phyloP scores from a whole-genome alignment of 2,797 vertebrate genomes.

The Tachyglossus aculeatus region DNA sequence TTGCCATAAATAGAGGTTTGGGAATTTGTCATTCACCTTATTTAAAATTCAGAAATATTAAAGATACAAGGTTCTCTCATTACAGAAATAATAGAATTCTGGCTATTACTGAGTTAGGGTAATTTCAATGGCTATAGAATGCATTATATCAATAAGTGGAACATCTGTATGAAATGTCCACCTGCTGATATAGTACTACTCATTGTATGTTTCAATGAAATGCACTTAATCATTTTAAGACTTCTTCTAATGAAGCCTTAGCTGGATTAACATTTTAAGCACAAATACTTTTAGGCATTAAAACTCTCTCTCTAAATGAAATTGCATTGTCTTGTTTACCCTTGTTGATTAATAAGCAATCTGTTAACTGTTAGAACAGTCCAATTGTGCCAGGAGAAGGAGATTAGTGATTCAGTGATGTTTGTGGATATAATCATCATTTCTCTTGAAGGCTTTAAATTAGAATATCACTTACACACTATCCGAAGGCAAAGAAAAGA shows the following conservation, averaged over 20 bases:
- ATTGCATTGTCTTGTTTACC: slow-evolving; percentile 79
- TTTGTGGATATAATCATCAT: slow-evolving; percentile 71
- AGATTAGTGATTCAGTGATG: slow-evolving; percentile 72
- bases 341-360: slow-evolving; percentile 81
- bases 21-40: slow-evolving; percentile 75
- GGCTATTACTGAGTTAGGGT: slow-evolving; percentile 74
- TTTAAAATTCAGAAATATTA: slow-evolving; percentile 82
- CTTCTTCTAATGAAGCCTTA: slow-evolving; percentile 71
- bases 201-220: slow-evolving; percentile 66
- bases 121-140: slow-evolving; percentile 73
- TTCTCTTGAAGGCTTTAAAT: slow-evolving; percentile 70
- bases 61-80: slow-evolving; percentile 73
- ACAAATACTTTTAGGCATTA: slow-evolving; percentile 76
- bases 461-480: slow-evolving; percentile 56
- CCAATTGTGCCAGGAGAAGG: slow-evolving; percentile 65
- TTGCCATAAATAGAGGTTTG: slow-evolving; percentile 76
- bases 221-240: slow-evolving; percentile 72
- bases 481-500: slow-evolving; percentile 59
- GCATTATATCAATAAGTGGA: slow-evolving; percentile 73
- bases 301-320: slow-evolving; percentile 74
- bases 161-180: slow-evolving; percentile 76
- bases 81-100: slow-evolving; percentile 79
- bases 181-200: slow-evolving; percentile 68
- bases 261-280: slow-evolving; percentile 75
- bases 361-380: slow-evolving; percentile 73